Evolutionary conservation across 1,140 invertebrate genomes (phyloP).

Genomic region (Holcopasites calliopsidis): DNA sequence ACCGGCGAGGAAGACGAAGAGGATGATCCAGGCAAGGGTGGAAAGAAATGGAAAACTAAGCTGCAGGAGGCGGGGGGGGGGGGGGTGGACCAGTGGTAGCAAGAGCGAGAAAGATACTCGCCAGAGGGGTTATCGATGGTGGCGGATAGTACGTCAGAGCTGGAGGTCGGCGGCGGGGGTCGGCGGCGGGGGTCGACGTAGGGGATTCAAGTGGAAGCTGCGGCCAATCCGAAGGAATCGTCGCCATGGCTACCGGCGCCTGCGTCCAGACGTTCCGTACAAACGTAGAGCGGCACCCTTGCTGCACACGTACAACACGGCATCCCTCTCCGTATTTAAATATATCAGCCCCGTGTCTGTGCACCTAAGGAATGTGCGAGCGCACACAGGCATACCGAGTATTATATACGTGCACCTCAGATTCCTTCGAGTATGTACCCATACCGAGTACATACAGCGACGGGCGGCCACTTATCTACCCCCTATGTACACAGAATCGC

Average conservation of each 20-base stretch:
- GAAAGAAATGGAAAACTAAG: constrained; percentile 24
- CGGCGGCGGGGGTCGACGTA: constrained; percentile 64
- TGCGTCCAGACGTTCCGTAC: constrained; percentile 69
- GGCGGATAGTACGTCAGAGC: constrained; percentile 69
- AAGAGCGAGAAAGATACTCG: constrained; percentile 43
- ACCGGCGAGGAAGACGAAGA: background rate
- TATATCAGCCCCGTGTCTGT: constrained; percentile 22
- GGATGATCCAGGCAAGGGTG: constrained; percentile 35
- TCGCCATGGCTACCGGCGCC: constrained; percentile 77
- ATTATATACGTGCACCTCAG: background rate
- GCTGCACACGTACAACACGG: background rate
- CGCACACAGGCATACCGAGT: background rate
- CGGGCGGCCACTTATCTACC: background rate
- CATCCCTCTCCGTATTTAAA: constrained; percentile 24
- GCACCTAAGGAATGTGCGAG: constrained; percentile 44
- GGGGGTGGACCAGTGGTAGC: constrained; percentile 48
- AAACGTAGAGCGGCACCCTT: constrained; percentile 27
- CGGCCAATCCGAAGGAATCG: constrained; percentile 79
- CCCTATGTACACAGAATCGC: background rate
- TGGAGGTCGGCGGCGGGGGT: constrained; percentile 56
- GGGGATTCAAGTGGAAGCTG: constrained; percentile 77
- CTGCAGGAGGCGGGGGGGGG: constrained; percentile 44
- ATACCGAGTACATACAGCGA: background rate
- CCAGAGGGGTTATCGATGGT: constrained; percentile 75
- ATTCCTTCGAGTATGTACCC: background rate